Conservation (phyloP, 2,888 invertebrate genomes). For the Neocrepidodera transversa region DNA sequence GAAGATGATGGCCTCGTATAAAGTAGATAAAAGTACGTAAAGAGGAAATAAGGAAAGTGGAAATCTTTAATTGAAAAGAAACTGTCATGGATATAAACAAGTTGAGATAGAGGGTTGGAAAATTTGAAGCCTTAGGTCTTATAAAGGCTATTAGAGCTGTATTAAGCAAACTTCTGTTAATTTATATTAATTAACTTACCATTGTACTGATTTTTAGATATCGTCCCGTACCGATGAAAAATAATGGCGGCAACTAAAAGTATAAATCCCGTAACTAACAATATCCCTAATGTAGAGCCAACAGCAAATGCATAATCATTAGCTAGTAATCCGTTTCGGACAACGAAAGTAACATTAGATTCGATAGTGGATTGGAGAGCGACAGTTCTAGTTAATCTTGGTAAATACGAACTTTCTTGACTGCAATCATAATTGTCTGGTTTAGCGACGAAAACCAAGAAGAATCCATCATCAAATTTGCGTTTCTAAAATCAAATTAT, state of each 20-base stretch:
- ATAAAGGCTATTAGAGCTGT: no score
- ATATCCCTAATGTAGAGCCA: conserved; percentile 63
- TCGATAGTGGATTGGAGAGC: conserved; percentile 11
- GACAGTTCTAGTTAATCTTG: conserved; percentile 29
- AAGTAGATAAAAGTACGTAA: no score
- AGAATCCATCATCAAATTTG: conserved; percentile 74
- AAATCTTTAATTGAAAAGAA: no score
- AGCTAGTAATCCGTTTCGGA: conserved; percentile 66
- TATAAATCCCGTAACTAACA: conserved; percentile 64
- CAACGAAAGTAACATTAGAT: conserved; percentile 62
- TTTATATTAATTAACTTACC: conserved; percentile 35
- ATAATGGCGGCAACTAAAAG: conserved; percentile 57
- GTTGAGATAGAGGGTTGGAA: no score
- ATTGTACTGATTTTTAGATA: conserved; percentile 38
- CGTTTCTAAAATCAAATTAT: conserved; percentile 72
- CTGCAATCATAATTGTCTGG: conserved; percentile 69
- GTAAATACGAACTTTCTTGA: conserved; percentile 51
- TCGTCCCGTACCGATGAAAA: conserved; percentile 49
- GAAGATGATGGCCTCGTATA: no score
- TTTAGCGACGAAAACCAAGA: conserved; percentile 79
- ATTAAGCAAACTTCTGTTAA: no score
- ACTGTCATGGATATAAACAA: no score
- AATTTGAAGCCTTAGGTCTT: no score
- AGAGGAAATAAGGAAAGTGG: no score
- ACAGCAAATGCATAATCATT: conserved; percentile 69